Evolutionary conservation across 2,797 vertebrate genomes (phyloP).

Genomic region (Myoxocephalus aenaeus): DNA sequence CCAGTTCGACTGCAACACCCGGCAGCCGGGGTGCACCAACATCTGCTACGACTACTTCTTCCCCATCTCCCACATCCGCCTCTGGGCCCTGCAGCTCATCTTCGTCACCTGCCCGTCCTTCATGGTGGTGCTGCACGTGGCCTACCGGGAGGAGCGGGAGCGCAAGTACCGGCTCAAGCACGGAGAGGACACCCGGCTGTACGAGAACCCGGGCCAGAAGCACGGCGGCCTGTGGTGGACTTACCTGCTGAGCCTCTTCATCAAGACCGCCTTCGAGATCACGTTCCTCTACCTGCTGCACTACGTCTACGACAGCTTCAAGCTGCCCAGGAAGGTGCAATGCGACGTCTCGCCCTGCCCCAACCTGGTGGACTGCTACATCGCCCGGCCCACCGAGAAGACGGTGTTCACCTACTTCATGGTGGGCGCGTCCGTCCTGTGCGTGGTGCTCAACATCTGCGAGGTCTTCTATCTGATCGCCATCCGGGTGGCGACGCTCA

Average conservation of each 20-base stretch:
- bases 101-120: slow-evolving; percentile 94
- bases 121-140: slow-evolving; percentile 92
- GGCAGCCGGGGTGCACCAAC: slow-evolving; percentile 92
- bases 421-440: slow-evolving; percentile 90
- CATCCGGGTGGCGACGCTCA: slow-evolving; percentile 73
- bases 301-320: slow-evolving; percentile 89
- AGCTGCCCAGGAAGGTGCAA: slow-evolving; percentile 88
- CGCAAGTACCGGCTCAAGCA: slow-evolving; percentile 86
- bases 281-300: slow-evolving; percentile 91
- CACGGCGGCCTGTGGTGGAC: slow-evolving; percentile 95
- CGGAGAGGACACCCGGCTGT: slow-evolving; percentile 84
- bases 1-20: slow-evolving; percentile 93
- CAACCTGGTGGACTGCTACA: slow-evolving; percentile 91
- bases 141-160: slow-evolving; percentile 90
- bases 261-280: slow-evolving; percentile 89
- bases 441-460: slow-evolving; percentile 90
- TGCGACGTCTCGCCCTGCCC: slow-evolving; percentile 89
- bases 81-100: slow-evolving; percentile 95
- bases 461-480: slow-evolving; percentile 93
- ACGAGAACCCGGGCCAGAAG: slow-evolving; percentile 89
- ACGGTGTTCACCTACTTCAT: slow-evolving; percentile 95
- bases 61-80: slow-evolving; percentile 92
- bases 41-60: slow-evolving; percentile 92
- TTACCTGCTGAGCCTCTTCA: slow-evolving; percentile 90
- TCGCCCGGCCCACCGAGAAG: slow-evolving; percentile 92